Base-by-base conservation (phyloP, 2,888 invertebrate genomes). In the Calameuta idolon region DNA sequence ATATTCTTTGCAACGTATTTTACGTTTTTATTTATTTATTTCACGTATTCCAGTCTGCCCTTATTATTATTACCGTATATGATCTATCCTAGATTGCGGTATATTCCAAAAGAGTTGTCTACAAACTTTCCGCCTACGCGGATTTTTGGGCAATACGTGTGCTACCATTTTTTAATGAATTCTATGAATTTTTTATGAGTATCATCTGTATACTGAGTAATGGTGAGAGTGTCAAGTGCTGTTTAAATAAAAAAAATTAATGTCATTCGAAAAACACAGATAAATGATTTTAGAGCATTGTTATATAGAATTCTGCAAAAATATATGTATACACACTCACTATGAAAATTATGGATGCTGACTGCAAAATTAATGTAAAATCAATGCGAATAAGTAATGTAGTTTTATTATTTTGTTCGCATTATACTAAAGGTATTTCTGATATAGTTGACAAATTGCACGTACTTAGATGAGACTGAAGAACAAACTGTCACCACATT, bases 1-100 rank as follows among this genome's bases (percentile, higher is more conserved):
- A 55, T 55, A 55, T 55, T 76, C 33, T 68, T 33, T 76, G 23
- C 37, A 33, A 76, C 34, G 12, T 76, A 34, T 71, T 71, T 71
- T 71, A 15, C 30, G 71, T 30, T 71, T 34, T 71, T 71, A 33
- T 15, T 34, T 33, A 71, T 71, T 71, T 33, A 71, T 71, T 34
- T 71, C 71, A 71, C 71, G 71, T 33, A 71, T 33, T 71, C 9
- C 71, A 33, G 5, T 12, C 23, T 30, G 33, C 31, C 34, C 34
- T 30, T 71, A 3, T 71, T 71, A 33, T 33, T 71, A 33, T 71
- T 71, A 33, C 34, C 34, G 34, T 30, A 23, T 33, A 71, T 1
- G 23, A 71, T 71, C 71, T 11, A 71, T 71, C 31, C 15, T 31
- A 33, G 5, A 31, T 71, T 71, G 23, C 34, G 55, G 55, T 55